Base-by-base conservation (phyloP, 2,888 invertebrate species). In the Pharmacophagus antenor region DNA sequence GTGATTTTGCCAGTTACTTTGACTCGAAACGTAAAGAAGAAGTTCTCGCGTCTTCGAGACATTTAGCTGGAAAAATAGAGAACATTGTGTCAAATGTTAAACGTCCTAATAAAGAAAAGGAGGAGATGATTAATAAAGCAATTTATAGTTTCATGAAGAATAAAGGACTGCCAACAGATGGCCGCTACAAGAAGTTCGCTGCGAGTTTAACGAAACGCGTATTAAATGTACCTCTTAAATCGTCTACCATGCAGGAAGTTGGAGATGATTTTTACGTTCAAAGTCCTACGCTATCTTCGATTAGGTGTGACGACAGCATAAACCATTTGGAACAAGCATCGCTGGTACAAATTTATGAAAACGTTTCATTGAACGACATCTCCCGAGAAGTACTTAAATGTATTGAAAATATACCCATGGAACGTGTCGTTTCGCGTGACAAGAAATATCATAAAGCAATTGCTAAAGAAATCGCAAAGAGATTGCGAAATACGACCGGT, bases 391-490 rank as follows among this genome's bases (percentile, higher is more conserved):
- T 60, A 20, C 18, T 56, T 1, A 58, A 37, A 47, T 58, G 52
- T 27, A 58, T 58, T 18, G 52, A 52, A 10, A 58, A 46, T 12
- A 58, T 58, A 37, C 58, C 58, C 5, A 37, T 52, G 10, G 37
- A 47, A 2, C 52, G 52, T 46, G 27, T 37, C 12, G 37, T 52
- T 10, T 52, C 58, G 0, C 58, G 46, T 3, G 47, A 58, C 46
- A 58, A 52, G 37, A 46, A 50, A 47, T 52, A 47, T 47, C 58
- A 58, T 47, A 47, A 41, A 37, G 47, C 47, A 41, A 22, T 58
- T 3, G 58, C 58, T 18, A 52, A 52, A 23, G 52, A 52, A 47
- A 58, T 58, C 23, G 58, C 58, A n/a, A 31, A 58, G n/a, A 27
- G 22, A 52, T 15, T 58, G 47, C 50, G 50, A 22, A 51, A n/a